These are phyloP conservation scores for Colletes latitarsis DNA, from an alignment of 1,140 invertebrate genomes.

Conservation along the genomic window DNA sequence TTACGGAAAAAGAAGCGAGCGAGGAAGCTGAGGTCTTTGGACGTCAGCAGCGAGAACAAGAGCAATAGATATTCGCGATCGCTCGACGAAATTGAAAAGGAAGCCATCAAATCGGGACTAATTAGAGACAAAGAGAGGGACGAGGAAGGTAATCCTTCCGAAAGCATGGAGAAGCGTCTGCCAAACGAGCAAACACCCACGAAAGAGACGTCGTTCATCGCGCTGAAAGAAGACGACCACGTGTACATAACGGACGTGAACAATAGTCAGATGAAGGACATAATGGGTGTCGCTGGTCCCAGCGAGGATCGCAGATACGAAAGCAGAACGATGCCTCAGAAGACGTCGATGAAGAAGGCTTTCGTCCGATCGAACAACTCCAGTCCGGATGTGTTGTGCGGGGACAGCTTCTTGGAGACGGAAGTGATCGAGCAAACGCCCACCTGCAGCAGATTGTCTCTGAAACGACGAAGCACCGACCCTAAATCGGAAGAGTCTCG, in stretches of 20 bases:
- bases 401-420: no score
- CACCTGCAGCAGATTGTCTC: slow-evolving; percentile 12
- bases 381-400: background rate
- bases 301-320: no score
- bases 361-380: no score
- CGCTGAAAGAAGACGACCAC: background rate
- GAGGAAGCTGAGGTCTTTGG: slow-evolving; percentile 56
- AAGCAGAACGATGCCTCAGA: background rate
- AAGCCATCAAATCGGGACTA: no score
- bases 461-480: background rate
- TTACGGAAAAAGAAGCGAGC: slow-evolving; percentile 49
- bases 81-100: background rate
- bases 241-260: slow-evolving; percentile 3
- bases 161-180: background rate
- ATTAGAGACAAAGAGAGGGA: background rate
- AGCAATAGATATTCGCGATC: background rate
- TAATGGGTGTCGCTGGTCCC: slow-evolving; percentile 5
- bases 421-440: background rate
- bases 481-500: background rate
- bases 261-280: slow-evolving; percentile 23
- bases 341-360: background rate
- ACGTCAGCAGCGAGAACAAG: slow-evolving; percentile 49
- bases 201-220: background rate
- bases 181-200: background rate
- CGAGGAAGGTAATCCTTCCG: background rate